phyloP scores from a whole-genome alignment of 2,797 vertebrate genomes.

The Melanotaenia pygmaea region DNA sequence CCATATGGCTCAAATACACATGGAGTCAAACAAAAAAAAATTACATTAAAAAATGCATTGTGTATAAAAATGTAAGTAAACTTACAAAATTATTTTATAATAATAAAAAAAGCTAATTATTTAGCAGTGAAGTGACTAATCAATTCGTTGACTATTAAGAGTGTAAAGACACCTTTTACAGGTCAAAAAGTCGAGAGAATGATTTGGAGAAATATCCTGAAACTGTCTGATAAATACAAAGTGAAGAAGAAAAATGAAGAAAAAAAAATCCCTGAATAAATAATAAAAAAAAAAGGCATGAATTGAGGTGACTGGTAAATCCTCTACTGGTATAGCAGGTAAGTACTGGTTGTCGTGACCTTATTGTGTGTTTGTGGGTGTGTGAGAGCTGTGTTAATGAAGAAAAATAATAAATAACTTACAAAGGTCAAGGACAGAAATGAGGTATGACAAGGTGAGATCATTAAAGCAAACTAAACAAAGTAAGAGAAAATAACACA shows the following conservation, averaged over 20 bases:
- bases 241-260: neutral
- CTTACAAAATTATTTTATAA: neutral
- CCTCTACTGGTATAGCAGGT: neutral
- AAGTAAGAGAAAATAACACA: neutral
- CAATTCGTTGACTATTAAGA: neutral
- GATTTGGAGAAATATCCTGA: neutral
- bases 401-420: neutral
- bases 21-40: neutral
- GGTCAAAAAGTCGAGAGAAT: too few species aligned
- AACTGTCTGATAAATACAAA: neutral
- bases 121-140: neutral
- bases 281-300: neutral
- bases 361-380: neutral
- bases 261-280: neutral
- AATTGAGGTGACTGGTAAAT: neutral
- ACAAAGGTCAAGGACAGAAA: neutral
- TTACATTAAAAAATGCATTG: neutral
- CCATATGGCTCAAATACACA: neutral
- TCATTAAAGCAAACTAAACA: neutral
- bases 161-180: too few species aligned
- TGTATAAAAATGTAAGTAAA: neutral
- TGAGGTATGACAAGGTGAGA: neutral
- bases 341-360: neutral
- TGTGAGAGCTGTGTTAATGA: neutral
- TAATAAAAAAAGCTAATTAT: neutral